phyloP scores from a whole-genome alignment of 2,113 vertebrate genomes.

The Astur gentilis region DNA sequence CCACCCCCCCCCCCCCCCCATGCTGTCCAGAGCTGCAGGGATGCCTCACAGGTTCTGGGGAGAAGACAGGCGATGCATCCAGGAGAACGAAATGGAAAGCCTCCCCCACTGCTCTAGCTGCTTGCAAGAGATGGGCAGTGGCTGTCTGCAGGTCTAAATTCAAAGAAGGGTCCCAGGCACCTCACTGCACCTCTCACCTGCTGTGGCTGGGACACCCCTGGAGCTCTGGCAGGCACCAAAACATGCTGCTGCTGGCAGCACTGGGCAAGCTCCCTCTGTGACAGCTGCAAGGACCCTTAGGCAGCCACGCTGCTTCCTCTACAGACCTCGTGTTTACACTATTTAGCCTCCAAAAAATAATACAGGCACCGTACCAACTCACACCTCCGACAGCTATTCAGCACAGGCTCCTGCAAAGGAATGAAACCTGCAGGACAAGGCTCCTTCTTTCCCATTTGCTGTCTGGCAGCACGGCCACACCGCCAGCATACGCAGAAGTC shows the following conservation, averaged over 20 bases:
- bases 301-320: not conserved
- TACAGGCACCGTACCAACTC: rapidly evolving
- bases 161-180: not conserved
- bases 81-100: not conserved
- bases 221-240: not conserved
- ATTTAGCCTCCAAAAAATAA: not conserved
- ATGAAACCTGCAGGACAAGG: not conserved
- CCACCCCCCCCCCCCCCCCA: too few relatives aligned
- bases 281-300: not conserved
- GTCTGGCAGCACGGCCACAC: not conserved
- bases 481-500: not conserved
- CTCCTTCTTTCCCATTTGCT: not conserved
- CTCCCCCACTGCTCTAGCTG: not conserved
- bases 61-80: not conserved
- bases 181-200: not conserved
- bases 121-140: not conserved
- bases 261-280: not conserved
- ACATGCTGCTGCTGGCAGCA: rapidly evolving
- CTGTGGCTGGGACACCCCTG: not conserved
- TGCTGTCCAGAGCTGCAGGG: not conserved
- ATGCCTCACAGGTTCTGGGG: rapidly evolving
- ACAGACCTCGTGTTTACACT: not conserved
- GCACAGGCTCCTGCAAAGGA: not conserved
- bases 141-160: not conserved
- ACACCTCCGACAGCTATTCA: not conserved